phyloP scores from a whole-genome alignment of 2,888 invertebrate genomes.

The Drosophila barbarae region DNA sequence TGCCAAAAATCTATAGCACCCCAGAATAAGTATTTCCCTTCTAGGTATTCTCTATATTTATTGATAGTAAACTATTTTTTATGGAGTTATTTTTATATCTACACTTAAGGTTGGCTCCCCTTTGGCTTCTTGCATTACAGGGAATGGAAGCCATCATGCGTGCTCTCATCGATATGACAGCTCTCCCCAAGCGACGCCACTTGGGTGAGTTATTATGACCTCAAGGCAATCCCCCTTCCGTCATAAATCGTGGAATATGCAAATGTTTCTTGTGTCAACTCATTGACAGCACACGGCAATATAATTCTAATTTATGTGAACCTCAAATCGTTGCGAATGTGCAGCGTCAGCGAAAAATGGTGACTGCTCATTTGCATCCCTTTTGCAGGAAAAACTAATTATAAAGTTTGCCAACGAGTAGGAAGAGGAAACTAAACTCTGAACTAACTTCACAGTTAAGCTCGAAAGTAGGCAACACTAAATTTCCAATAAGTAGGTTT shows the following conservation, averaged over 20 bases:
- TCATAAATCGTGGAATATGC: conserved; percentile 51
- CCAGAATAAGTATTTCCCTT: neutral
- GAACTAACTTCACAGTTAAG: conserved; percentile 4
- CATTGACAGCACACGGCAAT: conserved; percentile 54
- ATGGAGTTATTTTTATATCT: conserved; percentile 9
- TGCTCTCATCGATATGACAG: conserved; percentile 27
- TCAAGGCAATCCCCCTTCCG: conserved; percentile 21
- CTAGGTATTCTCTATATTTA: neutral
- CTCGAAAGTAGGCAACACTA: conserved; percentile 30
- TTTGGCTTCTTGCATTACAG: conserved; percentile 2
- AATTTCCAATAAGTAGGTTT: neutral
- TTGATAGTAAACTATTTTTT: conserved; percentile 2
- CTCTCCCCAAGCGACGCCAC: conserved; percentile 3
- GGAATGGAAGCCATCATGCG: conserved; percentile 8
- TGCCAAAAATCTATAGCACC: neutral
- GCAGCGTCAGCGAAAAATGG: conserved; percentile 13
- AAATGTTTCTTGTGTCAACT: conserved; percentile 63
- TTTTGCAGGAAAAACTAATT: conserved; percentile 36
- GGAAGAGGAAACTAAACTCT: neutral
- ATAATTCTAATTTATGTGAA: conserved; percentile 50
- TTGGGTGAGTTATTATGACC: conserved; percentile 45
- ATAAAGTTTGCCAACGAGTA: conserved; percentile 37
- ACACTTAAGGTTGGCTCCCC: neutral
- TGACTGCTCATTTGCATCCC: conserved; percentile 4
- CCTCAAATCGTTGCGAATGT: conserved; percentile 19